Evolutionary conservation across 2,113 vertebrate genomes (phyloP).

Genomic region (Neodontobutis hainanensis): DNA sequence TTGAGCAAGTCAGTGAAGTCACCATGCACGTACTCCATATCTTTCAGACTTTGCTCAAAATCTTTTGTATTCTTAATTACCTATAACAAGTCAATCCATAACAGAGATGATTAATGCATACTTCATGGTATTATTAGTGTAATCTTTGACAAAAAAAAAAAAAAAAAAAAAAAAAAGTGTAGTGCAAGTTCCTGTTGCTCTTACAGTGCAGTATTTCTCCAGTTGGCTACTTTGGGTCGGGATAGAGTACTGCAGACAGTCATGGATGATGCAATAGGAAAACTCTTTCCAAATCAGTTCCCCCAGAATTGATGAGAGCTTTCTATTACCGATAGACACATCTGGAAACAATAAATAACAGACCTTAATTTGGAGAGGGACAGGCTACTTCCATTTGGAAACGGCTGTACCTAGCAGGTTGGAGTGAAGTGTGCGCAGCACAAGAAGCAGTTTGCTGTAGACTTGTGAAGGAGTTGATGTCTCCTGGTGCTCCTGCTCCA

Average conservation of each 20-base stretch:
- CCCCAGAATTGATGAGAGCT: constrained; percentile 83
- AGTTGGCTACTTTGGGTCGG: constrained; percentile 91
- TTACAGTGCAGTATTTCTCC: constrained; percentile 88
- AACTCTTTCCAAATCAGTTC: constrained; percentile 91
- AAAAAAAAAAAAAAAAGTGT: not conserved
- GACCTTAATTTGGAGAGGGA: not conserved
- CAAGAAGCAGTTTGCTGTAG: constrained; percentile 84
- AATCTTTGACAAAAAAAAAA: not conserved
- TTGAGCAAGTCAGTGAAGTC: constrained; percentile 89
- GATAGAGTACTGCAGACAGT: constrained; percentile 92
- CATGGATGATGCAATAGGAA: constrained; percentile 88
- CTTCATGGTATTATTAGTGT: no score
- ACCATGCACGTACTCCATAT: constrained; percentile 85
- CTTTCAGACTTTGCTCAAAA: constrained; percentile 88
- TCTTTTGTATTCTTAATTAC: constrained; percentile 92
- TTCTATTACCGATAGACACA: constrained; percentile 74
- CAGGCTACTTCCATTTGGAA: not conserved
- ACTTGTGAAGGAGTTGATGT: constrained; percentile 83
- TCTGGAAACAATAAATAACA: constrained; percentile 70
- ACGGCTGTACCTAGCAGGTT: constrained; percentile 82
- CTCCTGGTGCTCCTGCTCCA: constrained; percentile 65
- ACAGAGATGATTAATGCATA: not conserved
- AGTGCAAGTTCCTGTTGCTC: constrained; percentile 1
- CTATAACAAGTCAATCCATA: constrained; percentile 61
- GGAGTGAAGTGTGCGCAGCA: constrained; percentile 85